A percentile compares a stretch with the other conserved stretches of the same genome.
These are phyloP conservation scores for Drosophila hydei DNA, from an alignment of 1,140 invertebrate species.

Conservation along the genomic window DNA sequence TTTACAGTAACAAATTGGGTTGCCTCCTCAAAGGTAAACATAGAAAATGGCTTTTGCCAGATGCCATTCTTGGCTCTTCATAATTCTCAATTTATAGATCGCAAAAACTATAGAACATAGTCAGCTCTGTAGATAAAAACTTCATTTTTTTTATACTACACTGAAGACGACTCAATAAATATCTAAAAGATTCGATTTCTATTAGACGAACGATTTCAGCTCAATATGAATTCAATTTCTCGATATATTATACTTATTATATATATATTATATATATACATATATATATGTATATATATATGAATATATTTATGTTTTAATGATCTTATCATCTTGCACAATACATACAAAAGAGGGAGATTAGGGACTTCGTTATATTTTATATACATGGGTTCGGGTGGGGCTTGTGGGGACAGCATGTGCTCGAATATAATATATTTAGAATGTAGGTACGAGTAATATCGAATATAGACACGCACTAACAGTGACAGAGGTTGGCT, in stretches of 20 bases:
- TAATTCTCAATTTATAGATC: too few species aligned
- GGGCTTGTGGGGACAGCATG: slow-evolving; percentile 30
- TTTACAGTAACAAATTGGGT: slow-evolving; percentile 42
- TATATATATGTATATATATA: neutral
- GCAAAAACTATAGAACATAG: too few species aligned
- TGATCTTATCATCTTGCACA: slow-evolving; percentile 1
- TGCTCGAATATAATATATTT: slow-evolving; percentile 49
- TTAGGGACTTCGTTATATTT: slow-evolving; percentile 8
- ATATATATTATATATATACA: too few species aligned
- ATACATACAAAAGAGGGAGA: slow-evolving; percentile 18
- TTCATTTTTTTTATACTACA: neutral
- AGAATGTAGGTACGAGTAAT: slow-evolving; percentile 46
- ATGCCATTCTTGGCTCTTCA: neutral
- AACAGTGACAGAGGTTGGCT: slow-evolving; percentile 22
- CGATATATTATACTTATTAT: too few species aligned
- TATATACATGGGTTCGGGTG: slow-evolving; percentile 51
- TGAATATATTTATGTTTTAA: neutral
- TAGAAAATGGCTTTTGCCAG: neutral
- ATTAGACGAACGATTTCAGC: too few species aligned
- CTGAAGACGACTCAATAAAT: too few species aligned
- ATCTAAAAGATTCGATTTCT: too few species aligned
- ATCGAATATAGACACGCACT: slow-evolving; percentile 53
- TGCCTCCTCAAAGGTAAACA: neutral
- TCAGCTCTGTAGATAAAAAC: neutral
- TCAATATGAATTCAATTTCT: too few species aligned